Percentiles rank a stretch among this genome's conserved stretches.
These are phyloP conservation scores for Perca flavescens DNA, from an alignment of 2,113 vertebrate species.

Conservation along the genomic window DNA sequence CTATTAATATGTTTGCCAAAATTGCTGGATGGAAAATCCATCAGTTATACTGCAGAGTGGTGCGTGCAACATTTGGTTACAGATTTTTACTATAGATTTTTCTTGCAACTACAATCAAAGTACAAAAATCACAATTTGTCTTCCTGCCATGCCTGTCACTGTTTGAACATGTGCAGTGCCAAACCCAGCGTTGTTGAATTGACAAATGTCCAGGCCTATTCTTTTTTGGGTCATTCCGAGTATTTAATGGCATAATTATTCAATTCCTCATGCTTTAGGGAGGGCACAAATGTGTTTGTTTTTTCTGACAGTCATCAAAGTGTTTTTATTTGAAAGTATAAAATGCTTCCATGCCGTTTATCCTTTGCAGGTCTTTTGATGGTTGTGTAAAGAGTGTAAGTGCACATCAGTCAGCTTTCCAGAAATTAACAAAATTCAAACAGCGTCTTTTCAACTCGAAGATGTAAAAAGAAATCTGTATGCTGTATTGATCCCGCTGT, in stretches of 20 bases:
- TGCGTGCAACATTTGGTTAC: not conserved
- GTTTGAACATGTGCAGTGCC: not conserved
- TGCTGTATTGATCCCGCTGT: constrained; percentile 51
- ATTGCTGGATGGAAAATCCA: not conserved
- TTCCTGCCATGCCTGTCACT: not conserved
- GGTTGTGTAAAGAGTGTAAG: constrained; percentile 19
- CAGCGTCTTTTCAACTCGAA: constrained; percentile 48
- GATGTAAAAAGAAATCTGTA: constrained; percentile 31
- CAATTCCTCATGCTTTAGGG: constrained; percentile 14
- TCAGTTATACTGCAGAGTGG: not conserved
- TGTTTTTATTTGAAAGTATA: constrained; percentile 19
- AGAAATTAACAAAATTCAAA: constrained; percentile 56
- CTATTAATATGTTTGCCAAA: constrained; percentile 5
- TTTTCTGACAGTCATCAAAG: constrained; percentile 35
- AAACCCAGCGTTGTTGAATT: not conserved
- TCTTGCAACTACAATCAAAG: constrained; percentile 27
- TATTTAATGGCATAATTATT: constrained; percentile 45
- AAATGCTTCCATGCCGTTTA: constrained; percentile 26
- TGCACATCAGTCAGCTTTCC: constrained; percentile 30
- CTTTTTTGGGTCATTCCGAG: constrained; percentile 35
- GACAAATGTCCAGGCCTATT: constrained; percentile 10
- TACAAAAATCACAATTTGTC: constrained; percentile 30
- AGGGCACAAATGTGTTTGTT: not conserved
- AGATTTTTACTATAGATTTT: constrained; percentile 9
- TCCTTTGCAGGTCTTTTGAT: constrained; percentile 28